Base-by-base conservation (phyloP, 2,113 vertebrate species). In the Penelope pileata region DNA sequence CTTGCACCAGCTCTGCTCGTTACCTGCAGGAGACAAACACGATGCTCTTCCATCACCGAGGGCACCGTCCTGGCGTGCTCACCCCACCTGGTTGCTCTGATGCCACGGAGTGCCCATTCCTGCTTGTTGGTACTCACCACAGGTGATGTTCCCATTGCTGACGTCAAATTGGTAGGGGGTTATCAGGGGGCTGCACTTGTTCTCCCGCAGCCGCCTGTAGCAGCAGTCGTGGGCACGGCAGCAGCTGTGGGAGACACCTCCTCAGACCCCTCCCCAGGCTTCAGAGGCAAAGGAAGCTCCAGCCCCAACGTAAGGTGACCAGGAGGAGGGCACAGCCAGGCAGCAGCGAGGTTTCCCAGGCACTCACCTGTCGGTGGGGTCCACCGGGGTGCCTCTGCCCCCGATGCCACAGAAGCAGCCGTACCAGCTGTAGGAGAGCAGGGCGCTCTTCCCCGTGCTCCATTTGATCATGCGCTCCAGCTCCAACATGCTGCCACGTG, bases 141-240 rank as follows among this genome's bases (percentile, higher is more conserved):
- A 97, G 83, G 24, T 0, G 50, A 91, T 16, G 3, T 76, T 83
- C 24, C 95, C 43, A 0, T 82, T 19, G 38, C 17, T 0, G 6
- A 59, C 0, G 15, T 9, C 2, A 26, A 96, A 97, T 30, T 78
- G 64, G 74, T 97, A 97, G 13, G 66, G 53, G 22, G 76, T 97
- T 76, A 82, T 2, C 68, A 98, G 32, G 2, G 97, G 97, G 26
- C 90, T 95, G 95, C 96, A 97, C 1, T 63, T 29, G 5, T 47
- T 21, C 24, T 83, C 84, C 62, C 97, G 88, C 72, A 94, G 77
- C 81, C 36, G 90, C 50, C 84, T 68, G 4, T 97, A 97, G 94
- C 97, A 97, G 92, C 97, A 97, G 91, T 97, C 96, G 0, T 97
- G 96, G 6, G 75, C 88, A 58, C 27, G 83, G 96, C 97, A 97